Percentiles rank a stretch among this genome's conserved stretches.
Evolutionary conservation across 2,888 invertebrate genomes (phyloP).

Genomic region (Criorhina ranunculi): DNA sequence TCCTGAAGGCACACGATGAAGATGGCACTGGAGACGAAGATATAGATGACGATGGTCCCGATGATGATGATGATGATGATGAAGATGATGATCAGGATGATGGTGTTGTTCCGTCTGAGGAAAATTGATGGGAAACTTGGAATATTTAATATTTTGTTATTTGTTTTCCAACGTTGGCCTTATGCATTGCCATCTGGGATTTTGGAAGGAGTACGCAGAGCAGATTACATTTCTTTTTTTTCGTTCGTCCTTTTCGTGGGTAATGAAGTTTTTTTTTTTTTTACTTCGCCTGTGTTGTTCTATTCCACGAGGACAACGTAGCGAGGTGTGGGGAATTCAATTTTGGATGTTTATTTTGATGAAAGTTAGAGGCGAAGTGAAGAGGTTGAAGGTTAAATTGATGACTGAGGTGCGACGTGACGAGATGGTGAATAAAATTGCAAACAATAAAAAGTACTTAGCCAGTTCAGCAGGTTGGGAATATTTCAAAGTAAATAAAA

Average conservation of each 20-base stretch:
- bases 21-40: slow-evolving; percentile 20
- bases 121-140: slow-evolving; percentile 69
- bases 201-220: slow-evolving; percentile 11
- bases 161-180: slow-evolving; percentile 46
- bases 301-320: slow-evolving; percentile 32
- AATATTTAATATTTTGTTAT: slow-evolving; percentile 71
- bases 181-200: slow-evolving; percentile 43
- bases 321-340: slow-evolving; percentile 65
- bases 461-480: slow-evolving; percentile 26
- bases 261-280: slow-evolving; percentile 45
- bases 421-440: slow-evolving; percentile 37
- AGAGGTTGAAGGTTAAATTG: slow-evolving; percentile 45
- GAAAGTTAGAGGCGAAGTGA: slow-evolving; percentile 24
- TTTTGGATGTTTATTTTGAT: slow-evolving; percentile 60
- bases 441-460: slow-evolving; percentile 61
- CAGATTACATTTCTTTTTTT: slow-evolving; percentile 18
- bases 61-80: slow-evolving; percentile 32
- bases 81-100: slow-evolving; percentile 36
- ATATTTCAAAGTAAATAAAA: slow-evolving; percentile 48
- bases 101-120: slow-evolving; percentile 48
- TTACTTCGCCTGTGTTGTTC: slow-evolving; percentile 2
- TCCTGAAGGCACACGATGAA: background rate
- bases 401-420: slow-evolving; percentile 6
- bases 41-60: slow-evolving; percentile 40
- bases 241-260: slow-evolving; percentile 2